Conservation (phyloP, 2,113 vertebrate species). For the Eurystomus gularis region DNA sequence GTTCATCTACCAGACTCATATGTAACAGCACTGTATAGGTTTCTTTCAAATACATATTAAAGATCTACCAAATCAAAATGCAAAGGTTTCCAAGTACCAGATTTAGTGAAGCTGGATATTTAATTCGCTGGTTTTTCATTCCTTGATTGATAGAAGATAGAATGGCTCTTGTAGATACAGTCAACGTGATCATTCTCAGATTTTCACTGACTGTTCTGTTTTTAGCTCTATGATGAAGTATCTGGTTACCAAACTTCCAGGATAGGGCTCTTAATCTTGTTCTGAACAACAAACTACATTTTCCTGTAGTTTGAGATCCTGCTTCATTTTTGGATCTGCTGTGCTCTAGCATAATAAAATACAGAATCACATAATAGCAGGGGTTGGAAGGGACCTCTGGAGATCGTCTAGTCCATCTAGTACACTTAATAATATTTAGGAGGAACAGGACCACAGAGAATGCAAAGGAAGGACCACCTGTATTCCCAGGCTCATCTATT, state of each 20-base stretch:
- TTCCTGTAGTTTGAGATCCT: background rate
- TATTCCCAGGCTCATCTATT: background rate
- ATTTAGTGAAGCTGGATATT: background rate
- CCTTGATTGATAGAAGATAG: background rate
- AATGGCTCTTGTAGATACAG: background rate
- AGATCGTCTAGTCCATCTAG: background rate
- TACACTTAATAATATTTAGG: fast-evolving
- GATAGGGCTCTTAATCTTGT: background rate
- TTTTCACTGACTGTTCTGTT: background rate
- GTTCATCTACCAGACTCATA: too few relatives aligned
- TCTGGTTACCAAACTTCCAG: background rate
- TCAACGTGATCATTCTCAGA: background rate
- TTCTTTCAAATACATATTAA: background rate
- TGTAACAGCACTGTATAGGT: background rate
- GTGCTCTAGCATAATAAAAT: background rate
- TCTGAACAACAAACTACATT: background rate
- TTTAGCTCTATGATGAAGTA: background rate
- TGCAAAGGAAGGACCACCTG: background rate
- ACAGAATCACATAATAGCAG: too few relatives aligned
- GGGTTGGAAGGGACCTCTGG: too few relatives aligned
- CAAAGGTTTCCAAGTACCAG: background rate
- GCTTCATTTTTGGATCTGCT: background rate
- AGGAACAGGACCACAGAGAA: background rate
- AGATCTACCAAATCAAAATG: background rate
- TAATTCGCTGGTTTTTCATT: background rate